Evolutionary conservation across 2,797 vertebrate species (phyloP).

Genomic region (Brachyrhaphis roseni): DNA sequence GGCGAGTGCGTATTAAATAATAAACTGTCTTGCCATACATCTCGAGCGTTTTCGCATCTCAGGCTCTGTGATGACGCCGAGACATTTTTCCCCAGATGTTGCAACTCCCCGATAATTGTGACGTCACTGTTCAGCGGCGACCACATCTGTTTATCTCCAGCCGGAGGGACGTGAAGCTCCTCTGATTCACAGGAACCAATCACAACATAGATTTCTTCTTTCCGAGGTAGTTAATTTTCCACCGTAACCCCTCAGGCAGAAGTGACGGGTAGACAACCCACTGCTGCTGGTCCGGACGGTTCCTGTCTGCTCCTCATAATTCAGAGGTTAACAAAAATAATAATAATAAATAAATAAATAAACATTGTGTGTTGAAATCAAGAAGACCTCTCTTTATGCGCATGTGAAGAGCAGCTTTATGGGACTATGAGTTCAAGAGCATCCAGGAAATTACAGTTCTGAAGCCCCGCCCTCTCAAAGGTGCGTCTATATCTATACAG

Average conservation of each 20-base stretch:
- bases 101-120: not conserved
- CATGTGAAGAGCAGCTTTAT: not conserved
- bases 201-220: not conserved
- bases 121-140: not conserved
- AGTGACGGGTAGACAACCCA: not conserved
- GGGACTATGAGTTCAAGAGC: conserved; percentile 1
- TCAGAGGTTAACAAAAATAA: not conserved
- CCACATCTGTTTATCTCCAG: not conserved
- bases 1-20: not conserved
- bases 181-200: not conserved
- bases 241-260: not conserved
- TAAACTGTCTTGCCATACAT: not conserved
- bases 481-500: conserved; percentile 3
- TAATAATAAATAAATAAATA: no score
- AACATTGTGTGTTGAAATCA: no score
- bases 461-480: not conserved
- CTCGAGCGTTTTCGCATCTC: not conserved
- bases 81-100: not conserved
- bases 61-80: not conserved
- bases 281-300: not conserved
- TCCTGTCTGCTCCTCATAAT: not conserved
- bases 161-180: not conserved
- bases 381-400: not conserved
- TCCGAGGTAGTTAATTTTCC: no score
- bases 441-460: conserved; percentile 27